Evolutionary conservation across 64 coral and sea anemone genomes (phyloP).

Genomic region (Pocillopora verrucosa): DNA sequence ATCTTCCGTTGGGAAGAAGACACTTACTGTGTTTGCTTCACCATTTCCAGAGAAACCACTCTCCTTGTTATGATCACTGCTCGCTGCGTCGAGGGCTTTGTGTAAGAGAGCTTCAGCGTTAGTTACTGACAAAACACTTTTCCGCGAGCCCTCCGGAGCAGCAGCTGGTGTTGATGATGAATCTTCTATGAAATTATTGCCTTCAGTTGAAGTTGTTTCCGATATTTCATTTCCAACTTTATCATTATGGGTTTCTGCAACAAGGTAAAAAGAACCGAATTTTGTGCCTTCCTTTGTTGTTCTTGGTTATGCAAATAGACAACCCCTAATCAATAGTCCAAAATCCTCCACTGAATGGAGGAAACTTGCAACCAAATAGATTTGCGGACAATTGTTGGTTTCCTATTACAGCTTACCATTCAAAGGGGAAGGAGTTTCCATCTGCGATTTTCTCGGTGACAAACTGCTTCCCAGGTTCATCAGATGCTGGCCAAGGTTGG

Average conservation of each 20-base stretch:
- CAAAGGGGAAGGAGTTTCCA: neutral
- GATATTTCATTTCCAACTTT: neutral
- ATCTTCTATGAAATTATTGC: neutral
- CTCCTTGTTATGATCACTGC: neutral
- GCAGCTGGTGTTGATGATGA: neutral
- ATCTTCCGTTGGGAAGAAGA: neutral
- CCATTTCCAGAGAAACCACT: constrained; percentile 4
- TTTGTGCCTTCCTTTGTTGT: neutral
- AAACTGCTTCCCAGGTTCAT: constrained; percentile 18
- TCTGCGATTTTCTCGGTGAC: neutral
- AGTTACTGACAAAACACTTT: neutral
- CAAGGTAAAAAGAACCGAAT: neutral
- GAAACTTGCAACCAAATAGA: no score
- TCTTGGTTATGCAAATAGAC: neutral
- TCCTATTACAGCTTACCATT: neutral
- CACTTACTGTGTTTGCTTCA: neutral
- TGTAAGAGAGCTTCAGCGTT: constrained; percentile 23
- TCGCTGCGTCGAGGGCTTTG: neutral
- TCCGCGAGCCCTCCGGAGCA: neutral
- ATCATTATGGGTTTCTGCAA: neutral
- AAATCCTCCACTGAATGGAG: no score
- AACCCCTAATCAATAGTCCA: no score
- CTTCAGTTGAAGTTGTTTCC: neutral
- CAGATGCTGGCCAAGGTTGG: constrained; percentile 31
- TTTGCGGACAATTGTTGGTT: no score